phyloP scores from a whole-genome alignment of 2,888 invertebrate genomes.

The Hymenopus coronatus region DNA sequence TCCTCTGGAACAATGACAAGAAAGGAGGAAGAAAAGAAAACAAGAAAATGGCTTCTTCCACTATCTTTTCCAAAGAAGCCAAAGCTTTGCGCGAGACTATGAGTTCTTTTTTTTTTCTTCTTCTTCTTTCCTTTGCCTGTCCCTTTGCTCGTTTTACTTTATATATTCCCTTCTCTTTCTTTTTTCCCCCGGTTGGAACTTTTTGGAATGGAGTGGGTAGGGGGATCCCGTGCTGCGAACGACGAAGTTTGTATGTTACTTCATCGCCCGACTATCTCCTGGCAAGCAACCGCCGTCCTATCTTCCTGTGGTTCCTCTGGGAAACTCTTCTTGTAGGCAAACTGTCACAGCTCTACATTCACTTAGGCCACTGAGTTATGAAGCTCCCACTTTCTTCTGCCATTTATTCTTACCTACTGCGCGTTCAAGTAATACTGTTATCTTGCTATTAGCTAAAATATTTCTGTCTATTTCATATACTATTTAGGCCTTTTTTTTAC shows the following conservation, averaged over 20 bases:
- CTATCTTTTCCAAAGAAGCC: background rate
- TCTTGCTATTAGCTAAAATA: no score
- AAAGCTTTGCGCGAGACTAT: constrained; percentile 5
- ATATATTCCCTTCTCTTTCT: background rate
- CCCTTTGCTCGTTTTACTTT: background rate
- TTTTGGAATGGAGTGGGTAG: background rate
- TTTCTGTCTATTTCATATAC: no score
- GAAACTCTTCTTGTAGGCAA: constrained; percentile 5
- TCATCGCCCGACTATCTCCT: constrained; percentile 5
- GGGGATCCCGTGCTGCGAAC: background rate
- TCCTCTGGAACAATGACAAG: background rate
- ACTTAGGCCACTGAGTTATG: background rate
- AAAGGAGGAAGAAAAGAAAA: background rate
- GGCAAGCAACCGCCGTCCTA: background rate
- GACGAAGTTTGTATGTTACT: constrained; percentile 15
- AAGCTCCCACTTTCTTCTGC: background rate
- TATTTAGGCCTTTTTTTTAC: no score
- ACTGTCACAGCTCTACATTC: background rate
- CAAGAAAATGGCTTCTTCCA: constrained; percentile 21
- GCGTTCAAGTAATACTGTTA: no score
- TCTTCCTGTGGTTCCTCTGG: constrained; percentile 16
- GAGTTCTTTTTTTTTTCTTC: background rate
- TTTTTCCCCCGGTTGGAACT: background rate
- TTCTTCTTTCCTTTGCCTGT: background rate
- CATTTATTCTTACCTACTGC: no score